These are phyloP conservation scores for Aurelia sp. DNA, from an alignment of 30 jellyfish, hydroid and myxozoan species.

Conservation along the genomic window DNA sequence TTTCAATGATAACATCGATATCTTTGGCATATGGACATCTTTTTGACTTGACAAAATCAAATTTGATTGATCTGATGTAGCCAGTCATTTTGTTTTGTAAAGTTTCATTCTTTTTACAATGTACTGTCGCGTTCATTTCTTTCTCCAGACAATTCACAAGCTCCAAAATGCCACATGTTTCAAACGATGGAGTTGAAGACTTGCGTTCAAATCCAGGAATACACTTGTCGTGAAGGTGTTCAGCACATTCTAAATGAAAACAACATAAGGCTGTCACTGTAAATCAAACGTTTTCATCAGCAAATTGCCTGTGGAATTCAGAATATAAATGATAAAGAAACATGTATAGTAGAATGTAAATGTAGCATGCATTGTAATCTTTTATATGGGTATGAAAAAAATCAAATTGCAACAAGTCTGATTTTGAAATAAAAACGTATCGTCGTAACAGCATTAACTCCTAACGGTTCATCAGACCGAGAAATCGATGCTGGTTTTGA, in stretches of 20 bases:
- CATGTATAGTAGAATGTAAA: too few species aligned
- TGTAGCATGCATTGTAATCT: too few species aligned
- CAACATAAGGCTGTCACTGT: too few species aligned
- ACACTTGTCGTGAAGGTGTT: conserved; percentile 43
- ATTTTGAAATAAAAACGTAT: too few species aligned
- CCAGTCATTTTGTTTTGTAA: conserved; percentile 10
- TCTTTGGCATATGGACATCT: conserved; percentile 68
- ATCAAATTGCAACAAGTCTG: too few species aligned
- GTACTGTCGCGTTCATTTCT: conserved; percentile 39
- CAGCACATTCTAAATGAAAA: conserved; percentile 44
- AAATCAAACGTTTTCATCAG: too few species aligned
- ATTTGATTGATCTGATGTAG: conserved; percentile 24
- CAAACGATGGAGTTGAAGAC: conserved; percentile 40
- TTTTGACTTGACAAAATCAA: conserved; percentile 39
- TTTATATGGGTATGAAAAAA: too few species aligned
- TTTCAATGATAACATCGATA: conserved; percentile 31
- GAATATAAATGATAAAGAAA: too few species aligned
- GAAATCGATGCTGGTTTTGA: too few species aligned
- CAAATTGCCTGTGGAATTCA: too few species aligned
- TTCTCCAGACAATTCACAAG: conserved; percentile 47
- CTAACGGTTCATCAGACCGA: too few species aligned
- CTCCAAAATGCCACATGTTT: conserved; percentile 46
- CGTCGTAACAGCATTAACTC: too few species aligned
- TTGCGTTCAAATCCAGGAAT: background rate
- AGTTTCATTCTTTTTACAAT: conserved; percentile 12